Evolutionary conservation across 1,140 invertebrate species (phyloP).

Genomic region (Drosophila subobscura): DNA sequence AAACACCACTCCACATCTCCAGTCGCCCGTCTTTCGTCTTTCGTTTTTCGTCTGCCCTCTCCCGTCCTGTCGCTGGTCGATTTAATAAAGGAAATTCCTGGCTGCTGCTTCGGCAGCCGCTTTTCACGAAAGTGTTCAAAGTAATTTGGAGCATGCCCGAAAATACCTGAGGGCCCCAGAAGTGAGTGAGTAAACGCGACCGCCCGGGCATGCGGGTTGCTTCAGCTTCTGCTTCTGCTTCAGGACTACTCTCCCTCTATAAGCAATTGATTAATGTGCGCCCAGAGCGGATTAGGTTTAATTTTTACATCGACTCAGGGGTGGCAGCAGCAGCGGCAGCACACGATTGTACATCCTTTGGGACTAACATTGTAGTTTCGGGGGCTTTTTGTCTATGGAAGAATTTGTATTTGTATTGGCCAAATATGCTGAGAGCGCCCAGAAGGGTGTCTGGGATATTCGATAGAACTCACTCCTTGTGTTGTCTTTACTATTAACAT

Average conservation of each 20-base stretch:
- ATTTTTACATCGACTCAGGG: slow-evolving; percentile 61
- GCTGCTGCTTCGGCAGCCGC: slow-evolving; percentile 19
- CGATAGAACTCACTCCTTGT: not conserved
- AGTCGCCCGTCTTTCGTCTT: no score
- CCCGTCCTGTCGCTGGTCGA: slow-evolving; percentile 57
- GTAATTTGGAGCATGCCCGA: slow-evolving; percentile 79
- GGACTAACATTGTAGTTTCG: slow-evolving; percentile 55
- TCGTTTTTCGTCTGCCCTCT: not conserved
- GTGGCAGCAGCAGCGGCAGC: slow-evolving; percentile 19
- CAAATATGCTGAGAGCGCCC: slow-evolving; percentile 31
- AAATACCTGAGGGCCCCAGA: slow-evolving; percentile 65
- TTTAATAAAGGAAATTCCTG: slow-evolving; percentile 81
- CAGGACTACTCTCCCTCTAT: slow-evolving; percentile 39
- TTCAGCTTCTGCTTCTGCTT: not conserved
- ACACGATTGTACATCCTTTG: slow-evolving; percentile 66
- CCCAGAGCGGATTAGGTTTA: slow-evolving; percentile 78
- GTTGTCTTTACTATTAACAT: slow-evolving; percentile 50
- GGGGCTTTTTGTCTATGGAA: slow-evolving; percentile 33
- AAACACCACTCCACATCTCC: slow-evolving; percentile 46
- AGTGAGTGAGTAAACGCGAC: no score
- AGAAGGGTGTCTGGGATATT: slow-evolving; percentile 2
- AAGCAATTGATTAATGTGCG: slow-evolving; percentile 80
- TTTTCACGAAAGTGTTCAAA: slow-evolving; percentile 71
- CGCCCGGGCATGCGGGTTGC: slow-evolving; percentile 7
- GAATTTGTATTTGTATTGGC: slow-evolving; percentile 46